These are phyloP conservation scores for Ostrea denselamellosa DNA, from an alignment of 1,140 invertebrate genomes.

Conservation along the genomic window DNA sequence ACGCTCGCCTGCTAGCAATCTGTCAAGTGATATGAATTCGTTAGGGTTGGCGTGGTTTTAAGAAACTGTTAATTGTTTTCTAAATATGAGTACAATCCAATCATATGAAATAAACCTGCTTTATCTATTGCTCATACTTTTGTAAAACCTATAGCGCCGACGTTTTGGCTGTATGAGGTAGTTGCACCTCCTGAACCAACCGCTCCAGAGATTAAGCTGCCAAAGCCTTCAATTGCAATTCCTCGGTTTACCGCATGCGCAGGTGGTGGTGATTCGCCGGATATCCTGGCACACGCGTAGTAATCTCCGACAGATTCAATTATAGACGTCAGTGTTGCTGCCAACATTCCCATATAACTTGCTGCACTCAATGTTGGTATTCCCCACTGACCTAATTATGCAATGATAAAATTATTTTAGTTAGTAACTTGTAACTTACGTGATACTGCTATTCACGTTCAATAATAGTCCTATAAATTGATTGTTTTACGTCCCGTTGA, in stretches of 20 bases:
- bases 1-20: slow-evolving; percentile 70
- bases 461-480: no score
- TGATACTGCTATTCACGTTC: no score
- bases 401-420: not conserved
- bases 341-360: slow-evolving; percentile 90
- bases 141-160: slow-evolving; percentile 90
- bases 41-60: no score
- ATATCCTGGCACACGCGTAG: slow-evolving; percentile 91
- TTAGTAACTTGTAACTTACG: no score
- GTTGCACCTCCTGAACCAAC: slow-evolving; percentile 91
- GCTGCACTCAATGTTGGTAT: slow-evolving; percentile 86
- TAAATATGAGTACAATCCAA: not conserved
- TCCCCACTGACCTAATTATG: slow-evolving; percentile 88
- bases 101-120: not conserved
- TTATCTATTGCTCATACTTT: slow-evolving; percentile 74
- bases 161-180: slow-evolving; percentile 91
- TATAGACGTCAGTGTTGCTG: slow-evolving; percentile 90
- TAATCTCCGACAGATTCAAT: slow-evolving; percentile 95
- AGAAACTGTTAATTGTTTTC: not conserved
- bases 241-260: slow-evolving; percentile 86
- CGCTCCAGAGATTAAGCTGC: slow-evolving; percentile 89
- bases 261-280: slow-evolving; percentile 88
- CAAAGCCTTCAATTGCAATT: slow-evolving; percentile 87
- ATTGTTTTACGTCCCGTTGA: no score
- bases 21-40: slow-evolving; percentile 38